Evolutionary conservation across 2,113 vertebrate genomes (phyloP).

Genomic region (Varanus salvator): DNA sequence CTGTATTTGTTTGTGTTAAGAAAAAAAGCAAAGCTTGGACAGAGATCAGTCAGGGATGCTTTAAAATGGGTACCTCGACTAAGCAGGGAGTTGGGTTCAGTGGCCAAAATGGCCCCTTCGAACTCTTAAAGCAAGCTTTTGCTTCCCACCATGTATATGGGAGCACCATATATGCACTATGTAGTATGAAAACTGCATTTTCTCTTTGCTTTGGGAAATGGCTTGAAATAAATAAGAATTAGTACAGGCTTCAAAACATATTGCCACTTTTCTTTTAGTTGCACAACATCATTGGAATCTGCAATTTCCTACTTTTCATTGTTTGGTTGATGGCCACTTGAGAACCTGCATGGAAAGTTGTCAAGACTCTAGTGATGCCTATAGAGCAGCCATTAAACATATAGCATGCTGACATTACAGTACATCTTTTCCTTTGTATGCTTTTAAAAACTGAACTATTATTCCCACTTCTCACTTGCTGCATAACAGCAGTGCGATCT

Average conservation of each 20-base stretch:
- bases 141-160: background rate
- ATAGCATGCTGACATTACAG: accelerated
- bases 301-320: background rate
- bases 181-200: background rate
- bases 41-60: too few relatives aligned
- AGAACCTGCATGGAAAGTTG: constrained; percentile 30
- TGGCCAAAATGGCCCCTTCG: too few relatives aligned
- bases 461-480: constrained; percentile 7
- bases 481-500: background rate
- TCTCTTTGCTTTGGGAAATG: background rate
- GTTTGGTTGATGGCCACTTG: background rate
- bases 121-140: too few relatives aligned
- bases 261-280: background rate
- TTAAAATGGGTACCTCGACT: too few relatives aligned
- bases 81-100: too few relatives aligned
- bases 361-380: constrained; percentile 13
- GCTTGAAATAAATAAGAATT: background rate
- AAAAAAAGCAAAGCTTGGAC: too few relatives aligned
- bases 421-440: constrained; percentile 40
- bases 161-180: background rate
- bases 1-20: too few relatives aligned
- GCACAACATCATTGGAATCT: background rate
- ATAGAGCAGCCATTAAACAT: background rate
- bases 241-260: background rate
- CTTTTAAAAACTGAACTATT: constrained; percentile 35